Percentiles rank a stretch among this genome's conserved stretches.
phyloP scores from a whole-genome alignment of 2,797 vertebrate species.

The Channallabes apus region DNA sequence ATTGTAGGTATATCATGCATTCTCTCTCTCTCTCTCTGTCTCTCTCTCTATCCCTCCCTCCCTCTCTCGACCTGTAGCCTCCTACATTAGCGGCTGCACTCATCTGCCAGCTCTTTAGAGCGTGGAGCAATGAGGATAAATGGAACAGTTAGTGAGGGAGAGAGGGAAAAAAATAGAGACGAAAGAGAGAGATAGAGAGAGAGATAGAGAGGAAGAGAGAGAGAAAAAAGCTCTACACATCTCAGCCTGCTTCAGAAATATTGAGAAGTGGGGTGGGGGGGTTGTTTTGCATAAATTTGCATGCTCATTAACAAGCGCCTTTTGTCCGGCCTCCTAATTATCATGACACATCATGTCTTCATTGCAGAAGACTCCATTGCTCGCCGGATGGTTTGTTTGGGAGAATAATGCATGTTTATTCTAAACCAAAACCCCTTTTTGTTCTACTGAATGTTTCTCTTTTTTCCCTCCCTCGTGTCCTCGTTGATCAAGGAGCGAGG shows the following conservation, averaged over 20 bases:
- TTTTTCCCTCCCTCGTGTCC: conserved; percentile 69
- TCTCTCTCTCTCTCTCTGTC: conserved; percentile 56
- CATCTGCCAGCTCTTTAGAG: conserved; percentile 81
- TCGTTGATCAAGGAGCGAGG: conserved; percentile 81
- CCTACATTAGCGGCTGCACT: conserved; percentile 90
- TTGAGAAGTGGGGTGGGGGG: conserved; percentile 63
- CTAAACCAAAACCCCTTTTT: conserved; percentile 79
- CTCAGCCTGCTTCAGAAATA: conserved; percentile 46
- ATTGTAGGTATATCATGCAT: conserved; percentile 87
- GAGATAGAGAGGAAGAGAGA: too few relatives aligned
- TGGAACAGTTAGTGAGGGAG: conserved; percentile 60
- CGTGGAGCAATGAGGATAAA: conserved; percentile 86
- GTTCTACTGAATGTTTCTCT: conserved; percentile 54
- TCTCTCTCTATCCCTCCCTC: conserved; percentile 78
- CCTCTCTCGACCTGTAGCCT: conserved; percentile 77
- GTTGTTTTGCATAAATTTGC: conserved; percentile 88
- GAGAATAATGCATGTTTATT: conserved; percentile 83
- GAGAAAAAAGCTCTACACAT: conserved; percentile 60
- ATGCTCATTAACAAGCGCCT: conserved; percentile 87
- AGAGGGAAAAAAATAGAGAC: conserved; percentile 2
- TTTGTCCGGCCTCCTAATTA: conserved; percentile 93
- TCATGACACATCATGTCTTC: conserved; percentile 96
- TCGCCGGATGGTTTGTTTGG: conserved; percentile 80
- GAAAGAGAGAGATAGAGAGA: neutral
- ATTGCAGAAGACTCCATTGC: conserved; percentile 89